phyloP scores from a whole-genome alignment of 2,113 vertebrate species.

The Lycaon pictus region DNA sequence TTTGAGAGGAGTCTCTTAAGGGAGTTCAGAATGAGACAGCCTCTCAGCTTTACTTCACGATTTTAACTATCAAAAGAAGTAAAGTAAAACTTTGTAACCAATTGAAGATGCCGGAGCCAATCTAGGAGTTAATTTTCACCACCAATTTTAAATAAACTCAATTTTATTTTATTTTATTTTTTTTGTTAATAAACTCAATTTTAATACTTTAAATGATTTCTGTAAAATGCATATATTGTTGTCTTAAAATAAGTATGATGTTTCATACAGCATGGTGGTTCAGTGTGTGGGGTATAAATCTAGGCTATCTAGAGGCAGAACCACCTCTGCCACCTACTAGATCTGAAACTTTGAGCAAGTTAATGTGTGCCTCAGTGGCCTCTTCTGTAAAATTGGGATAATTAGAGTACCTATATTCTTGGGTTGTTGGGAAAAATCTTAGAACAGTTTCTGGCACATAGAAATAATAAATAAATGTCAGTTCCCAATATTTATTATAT shows the following conservation, averaged over 20 bases:
- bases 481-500: background rate
- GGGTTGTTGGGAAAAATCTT: background rate
- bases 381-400: background rate
- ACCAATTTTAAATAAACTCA: constrained; percentile 57
- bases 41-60: constrained; percentile 17
- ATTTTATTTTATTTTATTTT: background rate
- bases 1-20: constrained; percentile 55
- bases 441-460: background rate
- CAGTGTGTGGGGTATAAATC: background rate
- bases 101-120: background rate
- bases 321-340: background rate
- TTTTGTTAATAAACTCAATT: constrained; percentile 7
- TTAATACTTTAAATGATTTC: constrained; percentile 39
- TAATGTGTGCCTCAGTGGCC: background rate
- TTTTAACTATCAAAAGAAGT: constrained; percentile 52
- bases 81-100: constrained; percentile 12
- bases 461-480: background rate
- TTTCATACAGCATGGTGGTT: background rate
- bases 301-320: background rate
- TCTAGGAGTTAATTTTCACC: constrained; percentile 31
- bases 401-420: background rate
- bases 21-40: constrained; percentile 19
- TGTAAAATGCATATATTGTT: background rate
- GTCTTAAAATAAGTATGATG: constrained; percentile 24
- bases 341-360: constrained; percentile 3